Percentiles rank a stretch among this genome's conserved stretches.
Evolutionary conservation across 2,113 vertebrate genomes (phyloP).

Genomic region (Hiodon tergisus): DNA sequence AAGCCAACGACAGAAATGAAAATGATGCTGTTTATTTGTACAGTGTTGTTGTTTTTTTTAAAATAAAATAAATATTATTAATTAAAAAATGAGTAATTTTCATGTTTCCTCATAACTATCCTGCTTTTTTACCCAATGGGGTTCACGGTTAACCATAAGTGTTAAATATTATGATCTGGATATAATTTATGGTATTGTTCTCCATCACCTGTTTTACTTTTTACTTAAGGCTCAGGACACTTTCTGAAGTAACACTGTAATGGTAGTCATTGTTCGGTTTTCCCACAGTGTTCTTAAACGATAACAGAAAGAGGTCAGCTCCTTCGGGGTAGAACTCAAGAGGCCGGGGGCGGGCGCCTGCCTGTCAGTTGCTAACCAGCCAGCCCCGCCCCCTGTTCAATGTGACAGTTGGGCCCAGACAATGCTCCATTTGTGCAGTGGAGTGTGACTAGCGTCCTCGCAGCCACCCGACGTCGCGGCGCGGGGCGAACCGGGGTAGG

Average conservation of each 20-base stretch:
- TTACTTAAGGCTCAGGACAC: too few relatives aligned
- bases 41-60: constrained; percentile 51
- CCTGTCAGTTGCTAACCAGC: constrained; percentile 50
- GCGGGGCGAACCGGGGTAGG: constrained; percentile 58
- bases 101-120: neutral
- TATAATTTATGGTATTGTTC: too few relatives aligned
- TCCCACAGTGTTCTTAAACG: too few relatives aligned
- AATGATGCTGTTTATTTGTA: constrained; percentile 33
- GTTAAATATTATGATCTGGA: neutral
- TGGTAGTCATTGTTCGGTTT: too few relatives aligned
- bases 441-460: constrained; percentile 42
- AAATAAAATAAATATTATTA: constrained; percentile 61
- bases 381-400: constrained; percentile 33
- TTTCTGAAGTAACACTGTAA: too few relatives aligned
- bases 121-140: too few relatives aligned
- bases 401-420: constrained; percentile 49
- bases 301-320: too few relatives aligned
- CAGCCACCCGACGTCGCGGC: constrained; percentile 62
- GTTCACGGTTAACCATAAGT: too few relatives aligned
- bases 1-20: constrained; percentile 34
- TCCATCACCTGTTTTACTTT: too few relatives aligned
- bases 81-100: constrained; percentile 8
- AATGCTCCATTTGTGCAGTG: constrained; percentile 44
- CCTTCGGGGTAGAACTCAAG: constrained; percentile 2
- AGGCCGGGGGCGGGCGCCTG: neutral